Percentiles rank a stretch among this genome's conserved stretches.
Conservation (phyloP, 2,797 vertebrate genomes). For the Silurus aristotelis region DNA sequence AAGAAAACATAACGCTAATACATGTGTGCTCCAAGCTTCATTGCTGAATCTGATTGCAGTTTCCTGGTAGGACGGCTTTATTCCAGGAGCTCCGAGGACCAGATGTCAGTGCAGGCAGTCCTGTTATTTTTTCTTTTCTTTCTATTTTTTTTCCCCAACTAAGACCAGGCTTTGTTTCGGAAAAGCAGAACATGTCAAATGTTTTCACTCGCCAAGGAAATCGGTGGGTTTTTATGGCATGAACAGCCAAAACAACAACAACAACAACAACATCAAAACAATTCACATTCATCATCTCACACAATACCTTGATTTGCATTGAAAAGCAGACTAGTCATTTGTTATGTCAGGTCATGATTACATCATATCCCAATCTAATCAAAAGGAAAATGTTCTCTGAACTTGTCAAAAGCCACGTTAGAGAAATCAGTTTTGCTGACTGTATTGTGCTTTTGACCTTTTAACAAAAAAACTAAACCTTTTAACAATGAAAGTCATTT, state of each 20-base stretch:
- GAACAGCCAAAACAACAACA: too few relatives aligned
- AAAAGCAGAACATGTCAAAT: neutral
- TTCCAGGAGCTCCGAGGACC: constrained; percentile 21
- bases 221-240: neutral
- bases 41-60: constrained; percentile 24
- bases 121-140: neutral
- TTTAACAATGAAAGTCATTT: too few relatives aligned
- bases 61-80: constrained; percentile 23
- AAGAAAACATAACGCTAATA: neutral
- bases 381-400: neutral
- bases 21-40: neutral
- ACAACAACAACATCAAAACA: too few relatives aligned
- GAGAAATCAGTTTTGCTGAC: neutral
- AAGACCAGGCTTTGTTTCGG: neutral
- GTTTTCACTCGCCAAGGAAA: neutral
- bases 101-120: neutral
- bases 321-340: neutral
- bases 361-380: neutral
- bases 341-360: constrained; percentile 1
- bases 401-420: neutral
- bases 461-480: too few relatives aligned
- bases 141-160: neutral
- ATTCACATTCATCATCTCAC: neutral
- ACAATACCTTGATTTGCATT: neutral
- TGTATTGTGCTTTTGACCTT: too few relatives aligned